Conservation (phyloP, 2,113 vertebrate genomes). For the Calyptomena viridis region DNA sequence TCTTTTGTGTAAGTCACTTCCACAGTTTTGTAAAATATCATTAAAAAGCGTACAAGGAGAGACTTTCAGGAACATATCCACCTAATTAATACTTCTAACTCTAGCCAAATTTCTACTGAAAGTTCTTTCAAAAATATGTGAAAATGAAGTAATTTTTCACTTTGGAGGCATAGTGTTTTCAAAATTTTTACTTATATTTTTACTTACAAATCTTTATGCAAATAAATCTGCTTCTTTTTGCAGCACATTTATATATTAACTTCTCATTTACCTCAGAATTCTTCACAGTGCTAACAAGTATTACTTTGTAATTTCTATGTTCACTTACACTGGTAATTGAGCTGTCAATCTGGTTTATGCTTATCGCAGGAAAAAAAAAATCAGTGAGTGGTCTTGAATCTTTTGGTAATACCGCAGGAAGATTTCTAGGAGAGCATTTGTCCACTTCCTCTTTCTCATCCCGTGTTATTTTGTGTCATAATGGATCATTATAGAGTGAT, state of each 20-base stretch:
- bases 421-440: constrained; percentile 27
- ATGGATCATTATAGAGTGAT: constrained; percentile 57
- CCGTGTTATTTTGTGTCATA: constrained; percentile 60
- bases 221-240: background rate
- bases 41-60: background rate
- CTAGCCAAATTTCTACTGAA: background rate
- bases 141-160: background rate
- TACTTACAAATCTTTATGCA: background rate
- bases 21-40: background rate
- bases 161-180: background rate
- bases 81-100: background rate
- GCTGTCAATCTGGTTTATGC: constrained; percentile 54
- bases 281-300: background rate
- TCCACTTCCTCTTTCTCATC: background rate
- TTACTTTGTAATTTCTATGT: constrained; percentile 16
- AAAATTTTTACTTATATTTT: background rate
- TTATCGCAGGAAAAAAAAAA: background rate
- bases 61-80: background rate
- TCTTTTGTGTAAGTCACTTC: background rate
- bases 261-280: constrained; percentile 24
- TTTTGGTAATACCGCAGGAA: constrained; percentile 47
- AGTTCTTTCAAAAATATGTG: background rate
- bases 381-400: constrained; percentile 44
- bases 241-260: background rate
- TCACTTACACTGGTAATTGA: constrained; percentile 45